Conservation (phyloP, 2,113 vertebrate species). For the zebrafish (Danio rerio) region DNA sequence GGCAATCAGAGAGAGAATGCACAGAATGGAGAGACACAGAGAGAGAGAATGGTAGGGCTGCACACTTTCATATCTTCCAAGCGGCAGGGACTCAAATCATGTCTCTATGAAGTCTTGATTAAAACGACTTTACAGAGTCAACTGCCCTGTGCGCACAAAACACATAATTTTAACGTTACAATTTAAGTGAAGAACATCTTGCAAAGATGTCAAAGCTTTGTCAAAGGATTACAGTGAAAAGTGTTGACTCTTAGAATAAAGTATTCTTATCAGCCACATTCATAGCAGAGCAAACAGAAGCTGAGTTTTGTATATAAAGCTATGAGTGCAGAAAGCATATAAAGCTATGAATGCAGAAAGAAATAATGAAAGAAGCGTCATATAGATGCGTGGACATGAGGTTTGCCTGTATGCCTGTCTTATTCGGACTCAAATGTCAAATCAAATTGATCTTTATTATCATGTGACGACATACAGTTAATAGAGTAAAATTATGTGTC, state of each 20-base stretch:
- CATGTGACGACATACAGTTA: too few relatives aligned
- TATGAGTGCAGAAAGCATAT: conserved; percentile 58
- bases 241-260: conserved; percentile 69
- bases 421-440: neutral
- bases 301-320: conserved; percentile 60
- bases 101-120: conserved; percentile 73
- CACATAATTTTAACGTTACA: conserved; percentile 54
- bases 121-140: conserved; percentile 70
- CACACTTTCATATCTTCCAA: conserved; percentile 57
- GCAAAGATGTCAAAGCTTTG: conserved; percentile 72
- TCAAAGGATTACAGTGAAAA: conserved; percentile 70
- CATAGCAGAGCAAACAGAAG: conserved; percentile 72
- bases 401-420: neutral
- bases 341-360: neutral
- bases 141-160: conserved; percentile 59
- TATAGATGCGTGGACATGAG: neutral
- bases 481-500: too few relatives aligned
- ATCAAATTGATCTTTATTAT: too few relatives aligned
- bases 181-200: conserved; percentile 60
- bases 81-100: conserved; percentile 67
- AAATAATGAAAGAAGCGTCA: neutral
- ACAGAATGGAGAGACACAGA: conserved; percentile 36
- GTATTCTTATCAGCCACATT: conserved; percentile 75
- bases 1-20: conserved; percentile 56
- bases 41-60: conserved; percentile 41